Conservation (phyloP, 2,797 vertebrate genomes). For the Phrynocephalus forsythii region DNA sequence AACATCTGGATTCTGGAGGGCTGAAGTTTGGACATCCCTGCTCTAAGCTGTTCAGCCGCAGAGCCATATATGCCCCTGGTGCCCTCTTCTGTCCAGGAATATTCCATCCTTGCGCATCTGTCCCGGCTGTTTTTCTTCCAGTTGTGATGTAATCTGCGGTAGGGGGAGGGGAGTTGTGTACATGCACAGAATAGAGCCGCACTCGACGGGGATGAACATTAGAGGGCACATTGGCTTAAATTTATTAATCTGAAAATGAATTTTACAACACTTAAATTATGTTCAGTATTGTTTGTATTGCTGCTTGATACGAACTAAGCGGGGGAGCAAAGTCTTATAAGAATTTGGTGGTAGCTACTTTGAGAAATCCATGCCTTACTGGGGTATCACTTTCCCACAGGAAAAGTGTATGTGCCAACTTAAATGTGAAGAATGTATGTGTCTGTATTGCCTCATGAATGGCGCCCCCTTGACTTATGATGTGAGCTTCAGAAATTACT, state of each 20-base stretch:
- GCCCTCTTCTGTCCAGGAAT: too few relatives aligned
- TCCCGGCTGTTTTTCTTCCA: too few relatives aligned
- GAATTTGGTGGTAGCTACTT: background rate
- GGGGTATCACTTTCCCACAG: background rate
- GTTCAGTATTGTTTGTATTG: slow-evolving; percentile 1
- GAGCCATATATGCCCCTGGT: too few relatives aligned
- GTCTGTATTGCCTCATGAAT: background rate
- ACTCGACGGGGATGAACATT: too few relatives aligned
- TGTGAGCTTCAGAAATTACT: background rate
- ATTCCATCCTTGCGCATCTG: too few relatives aligned
- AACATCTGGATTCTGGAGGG: too few relatives aligned
- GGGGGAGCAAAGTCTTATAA: slow-evolving; percentile 5
- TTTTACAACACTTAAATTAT: background rate
- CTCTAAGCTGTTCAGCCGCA: too few relatives aligned
- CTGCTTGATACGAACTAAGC: background rate
- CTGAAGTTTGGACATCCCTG: too few relatives aligned
- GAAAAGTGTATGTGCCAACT: background rate
- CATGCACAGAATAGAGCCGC: too few relatives aligned
- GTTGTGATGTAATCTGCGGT: too few relatives aligned
- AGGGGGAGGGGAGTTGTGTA: too few relatives aligned
- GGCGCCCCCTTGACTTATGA: background rate
- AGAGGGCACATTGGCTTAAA: too few relatives aligned
- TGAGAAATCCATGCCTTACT: background rate
- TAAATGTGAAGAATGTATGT: background rate
- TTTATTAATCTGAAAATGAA: background rate